These are phyloP conservation scores for Agrilus mali DNA, from an alignment of 2,888 invertebrate genomes.

Conservation along the genomic window DNA sequence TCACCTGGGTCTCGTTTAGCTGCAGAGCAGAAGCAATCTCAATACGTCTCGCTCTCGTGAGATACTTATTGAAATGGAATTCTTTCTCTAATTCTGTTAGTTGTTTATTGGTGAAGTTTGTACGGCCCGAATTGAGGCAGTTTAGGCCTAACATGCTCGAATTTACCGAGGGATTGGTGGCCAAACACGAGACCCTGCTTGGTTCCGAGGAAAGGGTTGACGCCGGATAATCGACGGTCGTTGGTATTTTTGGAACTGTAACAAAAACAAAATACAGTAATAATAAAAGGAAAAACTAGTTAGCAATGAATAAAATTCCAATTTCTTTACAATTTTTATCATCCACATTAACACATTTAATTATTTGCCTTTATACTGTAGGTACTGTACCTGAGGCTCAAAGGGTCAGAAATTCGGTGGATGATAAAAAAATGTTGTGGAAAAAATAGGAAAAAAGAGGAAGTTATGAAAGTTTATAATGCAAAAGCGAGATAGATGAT, in stretches of 20 bases:
- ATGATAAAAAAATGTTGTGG: no score
- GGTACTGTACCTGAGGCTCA: no score
- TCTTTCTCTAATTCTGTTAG: conserved; percentile 98
- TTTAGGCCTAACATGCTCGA: conserved; percentile 32
- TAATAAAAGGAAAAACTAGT: background rate
- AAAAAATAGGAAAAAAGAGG: no score
- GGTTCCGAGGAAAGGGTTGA: conserved; percentile 34
- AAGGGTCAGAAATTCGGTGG: no score
- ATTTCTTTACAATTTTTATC: background rate
- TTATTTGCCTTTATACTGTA: no score
- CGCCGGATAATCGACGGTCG: conserved; percentile 28
- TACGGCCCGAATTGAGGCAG: conserved; percentile 73
- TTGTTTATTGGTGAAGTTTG: conserved; percentile 99
- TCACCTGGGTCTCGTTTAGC: conserved; percentile 91
- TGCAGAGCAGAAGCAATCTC: conserved; percentile 95
- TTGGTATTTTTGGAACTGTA: conserved; percentile 53
- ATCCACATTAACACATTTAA: no score
- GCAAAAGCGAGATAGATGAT: no score
- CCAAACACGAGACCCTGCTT: conserved; percentile 32
- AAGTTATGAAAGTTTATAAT: no score
- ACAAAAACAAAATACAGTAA: conserved; percentile 18
- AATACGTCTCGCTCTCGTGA: conserved; percentile 90
- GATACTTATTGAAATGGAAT: conserved; percentile 98
- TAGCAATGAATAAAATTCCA: background rate
- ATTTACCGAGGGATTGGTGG: conserved; percentile 33